Evolutionary conservation across 92 coral and sea anemone genomes (phyloP).

Genomic region (Phenganax subtilis): DNA sequence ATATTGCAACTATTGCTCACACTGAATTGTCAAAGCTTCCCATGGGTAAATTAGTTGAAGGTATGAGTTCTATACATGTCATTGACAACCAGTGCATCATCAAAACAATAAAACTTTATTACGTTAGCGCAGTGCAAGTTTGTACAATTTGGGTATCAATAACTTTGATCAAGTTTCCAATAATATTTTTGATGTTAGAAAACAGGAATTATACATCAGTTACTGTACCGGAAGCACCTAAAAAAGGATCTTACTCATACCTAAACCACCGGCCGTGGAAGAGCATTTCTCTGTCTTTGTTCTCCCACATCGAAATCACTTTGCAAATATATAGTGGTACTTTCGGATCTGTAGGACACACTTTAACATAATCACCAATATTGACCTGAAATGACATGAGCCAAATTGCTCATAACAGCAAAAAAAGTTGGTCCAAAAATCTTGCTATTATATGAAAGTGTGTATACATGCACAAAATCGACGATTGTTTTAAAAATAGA

Average conservation of each 20-base stretch:
- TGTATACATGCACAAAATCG: no score
- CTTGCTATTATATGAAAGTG: background rate
- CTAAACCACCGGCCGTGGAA: slow-evolving; percentile 88
- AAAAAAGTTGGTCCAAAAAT: background rate
- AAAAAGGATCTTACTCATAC: slow-evolving; percentile 22
- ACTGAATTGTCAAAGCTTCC: no score
- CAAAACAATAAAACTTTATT: no score
- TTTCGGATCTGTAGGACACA: slow-evolving; percentile 71
- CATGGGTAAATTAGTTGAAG: no score
- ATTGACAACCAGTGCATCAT: no score
- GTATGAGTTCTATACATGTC: no score
- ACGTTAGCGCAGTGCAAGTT: no score
- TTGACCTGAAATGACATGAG: slow-evolving; percentile 45
- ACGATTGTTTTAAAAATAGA: no score
- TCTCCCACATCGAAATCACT: slow-evolving; percentile 90
- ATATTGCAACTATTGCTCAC: no score
- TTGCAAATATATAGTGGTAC: slow-evolving; percentile 74
- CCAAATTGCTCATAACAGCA: background rate
- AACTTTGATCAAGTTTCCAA: no score
- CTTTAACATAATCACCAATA: slow-evolving; percentile 83
- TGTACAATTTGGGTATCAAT: no score
- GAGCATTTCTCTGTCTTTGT: slow-evolving; percentile 60
- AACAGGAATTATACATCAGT: background rate
- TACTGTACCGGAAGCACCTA: background rate
- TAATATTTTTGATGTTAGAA: no score